A percentile compares a stretch with the other conserved stretches of the same genome.
These are phyloP conservation scores for Cherax destructor DNA, from an alignment of 1,140 invertebrate genomes.

Conservation along the genomic window DNA sequence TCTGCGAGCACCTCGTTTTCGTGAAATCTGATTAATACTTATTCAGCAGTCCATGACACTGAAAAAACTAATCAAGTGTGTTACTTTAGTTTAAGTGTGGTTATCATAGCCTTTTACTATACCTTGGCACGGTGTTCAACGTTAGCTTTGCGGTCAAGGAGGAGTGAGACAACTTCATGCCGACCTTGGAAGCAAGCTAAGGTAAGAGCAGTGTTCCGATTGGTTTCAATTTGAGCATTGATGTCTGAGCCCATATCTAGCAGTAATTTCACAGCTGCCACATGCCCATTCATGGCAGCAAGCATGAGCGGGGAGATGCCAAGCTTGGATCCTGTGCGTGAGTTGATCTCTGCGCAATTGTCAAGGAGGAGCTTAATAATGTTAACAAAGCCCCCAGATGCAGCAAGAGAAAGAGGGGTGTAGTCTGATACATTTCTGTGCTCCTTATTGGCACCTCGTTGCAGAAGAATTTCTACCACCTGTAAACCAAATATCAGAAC, in stretches of 20 bases:
- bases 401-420: slow-evolving; percentile 97
- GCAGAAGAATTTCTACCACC: slow-evolving; percentile 95
- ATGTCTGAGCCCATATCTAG: slow-evolving; percentile 99
- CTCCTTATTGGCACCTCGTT: slow-evolving; percentile 95
- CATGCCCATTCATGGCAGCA: slow-evolving; percentile 99
- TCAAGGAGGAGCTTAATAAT: slow-evolving; percentile 94
- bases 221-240: slow-evolving; percentile 99
- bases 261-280: slow-evolving; percentile 85
- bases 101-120: slow-evolving; percentile 52
- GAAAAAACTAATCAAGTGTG: neutral
- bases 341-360: slow-evolving; percentile 98
- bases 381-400: slow-evolving; percentile 98
- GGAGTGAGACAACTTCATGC: slow-evolving; percentile 96
- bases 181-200: slow-evolving; percentile 99
- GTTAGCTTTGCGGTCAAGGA: slow-evolving; percentile 97
- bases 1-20: no score
- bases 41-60: neutral
- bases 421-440: slow-evolving; percentile 99
- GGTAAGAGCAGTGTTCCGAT: slow-evolving; percentile 98
- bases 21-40: no score
- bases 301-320: slow-evolving; percentile 99
- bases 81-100: neutral
- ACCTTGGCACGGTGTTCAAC: slow-evolving; percentile 99
- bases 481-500: slow-evolving; percentile 71
- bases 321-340: slow-evolving; percentile 95